Conservation (phyloP, 2,888 invertebrate species). For the Petrolisthes manimaculis region DNA sequence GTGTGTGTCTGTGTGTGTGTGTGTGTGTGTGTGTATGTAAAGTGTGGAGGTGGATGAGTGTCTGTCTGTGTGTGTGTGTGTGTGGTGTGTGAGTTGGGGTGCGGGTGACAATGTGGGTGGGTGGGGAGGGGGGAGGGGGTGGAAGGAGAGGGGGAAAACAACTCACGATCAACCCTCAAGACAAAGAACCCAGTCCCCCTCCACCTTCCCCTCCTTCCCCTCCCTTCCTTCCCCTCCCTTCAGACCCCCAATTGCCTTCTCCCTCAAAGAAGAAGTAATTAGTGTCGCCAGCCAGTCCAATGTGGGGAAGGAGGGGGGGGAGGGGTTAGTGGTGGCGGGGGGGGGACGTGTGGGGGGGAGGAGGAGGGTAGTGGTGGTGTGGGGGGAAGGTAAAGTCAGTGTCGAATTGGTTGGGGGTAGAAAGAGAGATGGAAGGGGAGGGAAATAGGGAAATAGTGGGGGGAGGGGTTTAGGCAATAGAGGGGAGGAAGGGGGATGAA, state of each 20-base stretch:
- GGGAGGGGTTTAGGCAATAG: neutral
- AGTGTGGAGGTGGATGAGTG: too few relatives aligned
- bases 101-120: neutral
- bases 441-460: neutral
- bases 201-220: neutral
- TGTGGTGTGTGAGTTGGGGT: neutral
- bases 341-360: neutral
- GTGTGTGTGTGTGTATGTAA: too few relatives aligned
- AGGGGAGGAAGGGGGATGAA: too few relatives aligned
- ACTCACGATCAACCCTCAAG: neutral
- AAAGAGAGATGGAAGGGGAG: neutral
- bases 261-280: neutral
- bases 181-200: conserved; percentile 1
- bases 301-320: neutral
- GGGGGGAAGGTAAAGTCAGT: neutral
- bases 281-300: neutral
- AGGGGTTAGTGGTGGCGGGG: neutral
- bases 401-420: neutral
- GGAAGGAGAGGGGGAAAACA: neutral
- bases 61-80: too few relatives aligned
- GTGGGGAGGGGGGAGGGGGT: neutral
- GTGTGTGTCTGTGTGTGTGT: too few relatives aligned
- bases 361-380: neutral
- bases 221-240: neutral
- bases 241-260: neutral